These are phyloP conservation scores for Drosophila paramelanica DNA, from an alignment of 2,888 invertebrate species.

Conservation along the genomic window DNA sequence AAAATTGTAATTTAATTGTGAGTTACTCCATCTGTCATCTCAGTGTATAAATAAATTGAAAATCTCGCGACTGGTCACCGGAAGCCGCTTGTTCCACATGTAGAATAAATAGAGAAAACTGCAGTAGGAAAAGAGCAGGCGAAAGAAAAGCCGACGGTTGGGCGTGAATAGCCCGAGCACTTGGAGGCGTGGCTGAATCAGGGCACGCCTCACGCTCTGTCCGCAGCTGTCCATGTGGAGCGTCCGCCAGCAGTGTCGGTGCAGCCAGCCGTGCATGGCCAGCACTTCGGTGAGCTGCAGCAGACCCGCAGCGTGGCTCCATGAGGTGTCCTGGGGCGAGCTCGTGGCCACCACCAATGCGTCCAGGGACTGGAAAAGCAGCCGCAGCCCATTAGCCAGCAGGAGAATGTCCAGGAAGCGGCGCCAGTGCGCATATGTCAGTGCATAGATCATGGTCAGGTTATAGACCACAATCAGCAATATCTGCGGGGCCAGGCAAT, in stretches of 20 bases:
- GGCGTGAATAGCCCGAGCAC: conserved; percentile 48
- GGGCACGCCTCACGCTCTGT: conserved; percentile 15
- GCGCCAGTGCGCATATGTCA: conserved; percentile 42
- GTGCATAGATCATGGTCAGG: conserved; percentile 49
- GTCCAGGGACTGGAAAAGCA: conserved; percentile 49
- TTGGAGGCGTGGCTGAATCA: conserved; percentile 33
- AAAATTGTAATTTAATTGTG: background rate
- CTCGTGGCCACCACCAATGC: conserved; percentile 26
- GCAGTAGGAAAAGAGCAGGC: conserved; percentile 46
- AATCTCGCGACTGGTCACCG: conserved; percentile 44
- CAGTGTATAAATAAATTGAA: conserved; percentile 8
- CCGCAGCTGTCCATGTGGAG: conserved; percentile 26
- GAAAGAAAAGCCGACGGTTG: conserved; percentile 45
- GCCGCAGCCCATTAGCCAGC: conserved; percentile 40
- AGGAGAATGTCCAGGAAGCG: conserved; percentile 39
- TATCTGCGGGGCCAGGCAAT: conserved; percentile 44
- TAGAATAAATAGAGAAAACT: conserved; percentile 42
- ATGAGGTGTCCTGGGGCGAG: conserved; percentile 37
- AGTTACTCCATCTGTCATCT: background rate
- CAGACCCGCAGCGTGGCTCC: conserved; percentile 38
- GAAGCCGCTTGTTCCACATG: conserved; percentile 36
- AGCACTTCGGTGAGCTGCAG: conserved; percentile 50
- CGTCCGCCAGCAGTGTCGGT: conserved; percentile 15
- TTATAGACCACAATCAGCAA: conserved; percentile 51
- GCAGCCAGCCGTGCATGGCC: conserved; percentile 50